Percentiles rank a stretch among this genome's conserved stretches.
Conservation (phyloP, 2,113 vertebrate genomes). For the Eubucco bourcierii region DNA sequence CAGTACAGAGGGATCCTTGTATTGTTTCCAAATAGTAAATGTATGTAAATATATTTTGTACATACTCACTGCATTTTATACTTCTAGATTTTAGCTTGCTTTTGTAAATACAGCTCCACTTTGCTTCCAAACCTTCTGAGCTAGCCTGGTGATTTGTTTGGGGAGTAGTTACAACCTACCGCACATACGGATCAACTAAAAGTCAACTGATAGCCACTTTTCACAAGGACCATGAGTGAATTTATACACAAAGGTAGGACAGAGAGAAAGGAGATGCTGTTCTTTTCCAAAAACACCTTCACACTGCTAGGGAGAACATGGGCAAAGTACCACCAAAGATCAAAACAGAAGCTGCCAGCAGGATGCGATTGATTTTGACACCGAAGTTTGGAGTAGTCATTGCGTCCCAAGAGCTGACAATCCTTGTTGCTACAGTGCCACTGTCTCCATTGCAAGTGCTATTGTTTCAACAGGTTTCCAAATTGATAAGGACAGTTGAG, state of each 20-base stretch:
- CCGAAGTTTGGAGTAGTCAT: not conserved
- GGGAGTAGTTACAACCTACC: no score
- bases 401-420: not conserved
- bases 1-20: no score
- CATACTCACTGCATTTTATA: no score
- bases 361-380: not conserved
- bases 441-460: not conserved
- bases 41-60: no score
- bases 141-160: no score
- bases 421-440: not conserved
- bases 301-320: not conserved
- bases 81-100: no score
- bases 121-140: no score
- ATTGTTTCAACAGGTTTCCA: not conserved
- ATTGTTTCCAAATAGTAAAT: no score
- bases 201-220: not conserved
- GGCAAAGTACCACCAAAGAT: not conserved
- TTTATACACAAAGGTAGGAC: not conserved
- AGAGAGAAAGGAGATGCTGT: not conserved
- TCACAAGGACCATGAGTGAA: not conserved
- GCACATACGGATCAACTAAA: not conserved
- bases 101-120: no score
- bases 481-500: not conserved
- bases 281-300: not conserved
- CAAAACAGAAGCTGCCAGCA: not conserved